A percentile compares a stretch with the other conserved stretches of the same genome.
Conservation (phyloP, 1,140 invertebrate genomes). For the Hylyphantes graminicola region DNA sequence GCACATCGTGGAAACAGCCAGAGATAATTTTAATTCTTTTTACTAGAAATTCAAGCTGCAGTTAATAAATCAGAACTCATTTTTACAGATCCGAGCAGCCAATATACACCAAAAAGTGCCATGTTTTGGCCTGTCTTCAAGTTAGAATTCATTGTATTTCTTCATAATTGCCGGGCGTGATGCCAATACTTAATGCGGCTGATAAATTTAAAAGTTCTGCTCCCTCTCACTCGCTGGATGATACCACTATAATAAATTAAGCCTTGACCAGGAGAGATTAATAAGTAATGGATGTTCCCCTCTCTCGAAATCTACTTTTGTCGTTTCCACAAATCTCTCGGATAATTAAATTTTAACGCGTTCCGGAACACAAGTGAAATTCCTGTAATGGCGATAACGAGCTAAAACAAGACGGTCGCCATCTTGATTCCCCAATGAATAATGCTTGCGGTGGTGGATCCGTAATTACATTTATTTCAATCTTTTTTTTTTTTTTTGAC, state of each 20-base stretch:
- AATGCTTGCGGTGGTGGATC: constrained; percentile 58
- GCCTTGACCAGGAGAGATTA: constrained; percentile 36
- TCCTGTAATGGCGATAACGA: constrained; percentile 40
- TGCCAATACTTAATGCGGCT: constrained; percentile 57
- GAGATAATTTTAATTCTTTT: constrained; percentile 53
- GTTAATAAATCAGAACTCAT: constrained; percentile 60
- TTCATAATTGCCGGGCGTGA: constrained; percentile 59
- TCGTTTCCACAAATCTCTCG: constrained; percentile 43
- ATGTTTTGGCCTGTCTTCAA: constrained; percentile 59
- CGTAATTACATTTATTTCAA: constrained; percentile 61
- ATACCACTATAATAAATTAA: constrained; percentile 59
- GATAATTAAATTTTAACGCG: constrained; percentile 59
- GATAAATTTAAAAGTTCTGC: constrained; percentile 59
- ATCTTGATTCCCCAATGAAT: constrained; percentile 58
- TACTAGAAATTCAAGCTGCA: constrained; percentile 55
- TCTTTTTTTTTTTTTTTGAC: constrained; percentile 60
- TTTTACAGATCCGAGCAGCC: background rate
- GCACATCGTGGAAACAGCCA: background rate
- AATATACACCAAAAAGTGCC: background rate
- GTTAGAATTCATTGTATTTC: constrained; percentile 53
- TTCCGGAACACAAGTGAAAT: constrained; percentile 33
- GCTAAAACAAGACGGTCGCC: constrained; percentile 37
- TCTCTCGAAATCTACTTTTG: constrained; percentile 55
- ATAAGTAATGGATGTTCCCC: constrained; percentile 57
- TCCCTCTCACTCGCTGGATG: constrained; percentile 20